phyloP scores from a whole-genome alignment of 1,140 invertebrate species.

The honey bee (Apis mellifera) region DNA sequence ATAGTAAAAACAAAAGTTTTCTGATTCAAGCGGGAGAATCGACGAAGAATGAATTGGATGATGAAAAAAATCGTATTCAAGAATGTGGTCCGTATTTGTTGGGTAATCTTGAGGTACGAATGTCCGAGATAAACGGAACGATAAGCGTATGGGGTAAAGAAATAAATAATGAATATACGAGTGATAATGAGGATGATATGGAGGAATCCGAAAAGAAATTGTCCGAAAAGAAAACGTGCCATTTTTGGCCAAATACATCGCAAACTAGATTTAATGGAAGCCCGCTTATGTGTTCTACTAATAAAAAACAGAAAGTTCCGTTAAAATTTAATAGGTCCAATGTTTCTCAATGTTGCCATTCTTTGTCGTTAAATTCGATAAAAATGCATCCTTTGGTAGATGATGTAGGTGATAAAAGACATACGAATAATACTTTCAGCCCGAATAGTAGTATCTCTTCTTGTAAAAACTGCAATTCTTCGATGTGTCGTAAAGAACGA shows the following conservation, averaged over 20 bases:
- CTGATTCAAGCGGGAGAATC: conserved; percentile 75
- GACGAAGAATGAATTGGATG: conserved; percentile 42
- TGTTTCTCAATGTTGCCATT: conserved; percentile 47
- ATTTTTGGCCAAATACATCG: conserved; percentile 64
- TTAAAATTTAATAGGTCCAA: conserved; percentile 47
- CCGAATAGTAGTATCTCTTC: conserved; percentile 9
- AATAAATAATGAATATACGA: conserved; percentile 54
- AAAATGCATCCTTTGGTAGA: conserved; percentile 31
- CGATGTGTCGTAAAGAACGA: conserved; percentile 44
- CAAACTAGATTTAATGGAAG: conserved; percentile 52
- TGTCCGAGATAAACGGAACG: conserved; percentile 78
- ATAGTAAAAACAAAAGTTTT: conserved; percentile 74
- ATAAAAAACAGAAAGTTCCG: conserved; percentile 64
- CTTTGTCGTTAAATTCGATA: conserved; percentile 31
- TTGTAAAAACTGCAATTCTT: conserved; percentile 39
- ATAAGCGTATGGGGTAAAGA: conserved; percentile 80
- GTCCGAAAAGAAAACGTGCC: conserved; percentile 9
- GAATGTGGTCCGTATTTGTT: conserved; percentile 78
- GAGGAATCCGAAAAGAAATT: conserved; percentile 49
- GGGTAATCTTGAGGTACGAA: conserved; percentile 78
- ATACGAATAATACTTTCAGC: neutral
- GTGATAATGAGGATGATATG: conserved; percentile 59
- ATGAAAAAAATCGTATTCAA: conserved; percentile 59
- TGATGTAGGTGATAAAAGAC: neutral
- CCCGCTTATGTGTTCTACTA: conserved; percentile 62